Evolutionary conservation across 2,113 vertebrate species (phyloP).

Genomic region (Heterotilapia buettikoferi): DNA sequence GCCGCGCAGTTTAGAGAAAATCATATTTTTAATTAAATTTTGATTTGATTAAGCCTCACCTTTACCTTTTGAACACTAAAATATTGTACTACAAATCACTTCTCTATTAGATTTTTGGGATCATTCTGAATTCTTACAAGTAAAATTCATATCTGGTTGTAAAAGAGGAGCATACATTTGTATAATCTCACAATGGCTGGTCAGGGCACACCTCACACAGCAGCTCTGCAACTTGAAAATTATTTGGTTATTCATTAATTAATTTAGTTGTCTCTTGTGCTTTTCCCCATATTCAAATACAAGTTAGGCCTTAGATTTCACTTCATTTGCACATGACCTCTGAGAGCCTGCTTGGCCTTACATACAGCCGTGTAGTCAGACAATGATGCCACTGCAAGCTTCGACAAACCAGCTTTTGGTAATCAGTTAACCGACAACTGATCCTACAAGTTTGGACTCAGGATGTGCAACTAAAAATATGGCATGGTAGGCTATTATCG

Average conservation of each 20-base stretch:
- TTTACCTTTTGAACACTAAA: not conserved
- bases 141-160: not conserved
- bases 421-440: not conserved
- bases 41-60: not conserved
- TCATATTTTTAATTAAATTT: not conserved
- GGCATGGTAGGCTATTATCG: not conserved
- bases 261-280: not conserved
- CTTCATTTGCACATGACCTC: not conserved
- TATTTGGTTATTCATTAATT: not conserved
- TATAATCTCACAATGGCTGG: not conserved
- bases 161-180: not conserved
- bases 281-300: not conserved
- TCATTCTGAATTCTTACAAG: not conserved
- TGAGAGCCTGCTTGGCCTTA: not conserved
- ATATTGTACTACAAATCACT: not conserved
- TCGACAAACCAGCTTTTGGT: not conserved
- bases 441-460: not conserved
- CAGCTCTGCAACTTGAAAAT: constrained; percentile 6
- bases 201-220: not conserved
- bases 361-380: not conserved
- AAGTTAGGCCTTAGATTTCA: not conserved
- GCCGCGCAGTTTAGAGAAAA: not conserved
- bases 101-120: not conserved
- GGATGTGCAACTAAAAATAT: not conserved
- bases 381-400: not conserved